Conservation (phyloP, 2,113 vertebrate species). For the Oreochromis niloticus region DNA sequence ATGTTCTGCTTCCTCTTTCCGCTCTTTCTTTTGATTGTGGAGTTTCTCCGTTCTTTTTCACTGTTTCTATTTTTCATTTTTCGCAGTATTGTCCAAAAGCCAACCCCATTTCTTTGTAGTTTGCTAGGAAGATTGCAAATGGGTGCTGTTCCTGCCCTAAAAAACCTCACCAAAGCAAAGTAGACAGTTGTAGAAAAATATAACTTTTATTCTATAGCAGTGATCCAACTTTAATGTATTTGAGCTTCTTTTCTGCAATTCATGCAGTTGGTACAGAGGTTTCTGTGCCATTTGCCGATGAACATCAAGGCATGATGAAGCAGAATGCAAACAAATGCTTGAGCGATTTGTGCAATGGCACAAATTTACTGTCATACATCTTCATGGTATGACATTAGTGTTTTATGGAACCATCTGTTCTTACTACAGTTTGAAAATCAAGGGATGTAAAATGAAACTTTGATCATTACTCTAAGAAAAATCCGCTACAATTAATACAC, state of each 20-base stretch:
- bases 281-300: neutral
- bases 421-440: neutral
- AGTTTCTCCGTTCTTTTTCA: neutral
- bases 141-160: neutral
- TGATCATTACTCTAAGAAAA: neutral
- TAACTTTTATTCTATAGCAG: neutral
- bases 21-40: neutral
- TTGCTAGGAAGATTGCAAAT: neutral
- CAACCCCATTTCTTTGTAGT: no score
- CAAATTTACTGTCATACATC: slow-evolving; percentile 21
- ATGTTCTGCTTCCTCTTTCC: neutral
- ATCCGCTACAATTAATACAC: neutral
- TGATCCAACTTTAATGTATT: neutral
- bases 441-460: neutral
- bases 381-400: neutral
- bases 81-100: neutral
- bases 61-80: neutral
- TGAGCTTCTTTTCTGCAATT: neutral
- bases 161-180: neutral
- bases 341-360: slow-evolving; percentile 1
- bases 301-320: slow-evolving; percentile 17
- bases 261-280: neutral
- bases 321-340: slow-evolving; percentile 35
- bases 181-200: neutral
- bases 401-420: slow-evolving; percentile 45